Evolutionary conservation across 2,113 vertebrate genomes (phyloP), one percentile per base, ranked within the genome.

Genomic region (Apodemus sylvaticus): DNA sequence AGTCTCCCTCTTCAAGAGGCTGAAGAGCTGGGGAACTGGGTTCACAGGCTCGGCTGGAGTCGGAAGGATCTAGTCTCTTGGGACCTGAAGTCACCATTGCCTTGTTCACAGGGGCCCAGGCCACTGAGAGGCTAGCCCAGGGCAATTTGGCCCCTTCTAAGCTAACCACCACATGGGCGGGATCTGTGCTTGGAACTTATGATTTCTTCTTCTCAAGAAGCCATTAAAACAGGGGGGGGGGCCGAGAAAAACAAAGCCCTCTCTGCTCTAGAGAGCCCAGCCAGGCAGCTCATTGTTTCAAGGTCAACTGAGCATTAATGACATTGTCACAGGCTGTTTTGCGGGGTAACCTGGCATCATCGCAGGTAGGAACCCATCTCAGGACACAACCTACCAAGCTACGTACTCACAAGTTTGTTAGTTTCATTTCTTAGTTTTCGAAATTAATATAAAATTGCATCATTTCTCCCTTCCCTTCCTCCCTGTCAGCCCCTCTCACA

Each of bases 401-500:
- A 17, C 42, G 16, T 39, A 62, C n/a, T 31, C 24, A 64, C 39
- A 64, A 31, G 82, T 31, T 31, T 64, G 77, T 39, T 60, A n/a
- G 24, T 64, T 45, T 45, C 13, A 4, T 64, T 62, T 85, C 7
- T 31, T 85, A 62, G 11, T 64, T 85, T 64, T 64, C 45, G 58
- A 85, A 64, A 45, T 64, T 83, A 42, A 62, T 60, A 71, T 60
- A 26, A 29, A 62, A 62, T 42, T 0, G 8, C n/a, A 29, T n/a
- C 53, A 58, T 58, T 60, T 58, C 53, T 60, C 79, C 36, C 20
- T 58, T 39, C 20, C 53, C 36, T 39, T 55, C 31, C 3, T 16
- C 68, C 51, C 55, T 60, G n/a, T 26, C 7, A 42, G 10, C n/a
- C 13, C 1, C 39, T 17, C 14, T 7, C 39, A 85, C 0, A 0